phyloP scores from a whole-genome alignment of 2,888 invertebrate genomes.

The Callinectes sapidus region DNA sequence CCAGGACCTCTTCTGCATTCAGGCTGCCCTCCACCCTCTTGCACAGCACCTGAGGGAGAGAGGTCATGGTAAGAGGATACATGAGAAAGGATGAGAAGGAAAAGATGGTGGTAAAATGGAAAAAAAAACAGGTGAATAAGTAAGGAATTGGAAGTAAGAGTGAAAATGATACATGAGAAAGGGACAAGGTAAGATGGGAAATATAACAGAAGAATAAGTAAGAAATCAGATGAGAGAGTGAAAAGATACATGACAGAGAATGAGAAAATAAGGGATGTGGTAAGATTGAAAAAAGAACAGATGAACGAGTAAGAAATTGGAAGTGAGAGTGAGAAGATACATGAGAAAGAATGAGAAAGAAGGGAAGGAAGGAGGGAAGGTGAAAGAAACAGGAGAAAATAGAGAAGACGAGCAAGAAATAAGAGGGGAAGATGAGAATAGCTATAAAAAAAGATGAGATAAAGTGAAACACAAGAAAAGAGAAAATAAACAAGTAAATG shows the following conservation, averaged over 20 bases:
- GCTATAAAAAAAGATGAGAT: not conserved
- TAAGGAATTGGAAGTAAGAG: no score
- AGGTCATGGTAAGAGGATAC: not conserved
- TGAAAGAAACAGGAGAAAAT: not conserved
- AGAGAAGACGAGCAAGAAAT: no score
- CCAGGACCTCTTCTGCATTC: not conserved
- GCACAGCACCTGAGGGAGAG: not conserved
- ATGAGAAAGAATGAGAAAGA: not conserved
- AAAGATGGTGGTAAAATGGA: not conserved
- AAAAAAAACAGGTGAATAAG: not conserved
- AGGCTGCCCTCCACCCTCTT: slow-evolving; percentile 15
- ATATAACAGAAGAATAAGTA: not conserved
- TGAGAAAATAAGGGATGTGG: no score
- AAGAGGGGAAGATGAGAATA: no score
- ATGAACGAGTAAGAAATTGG: no score
- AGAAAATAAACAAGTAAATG: not conserved
- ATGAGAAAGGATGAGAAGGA: not conserved
- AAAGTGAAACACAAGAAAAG: not conserved
- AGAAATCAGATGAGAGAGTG: not conserved
- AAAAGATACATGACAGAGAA: not conserved
- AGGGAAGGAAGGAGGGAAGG: not conserved
- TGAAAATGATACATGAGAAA: no score
- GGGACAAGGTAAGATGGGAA: not conserved
- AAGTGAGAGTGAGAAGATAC: no score
- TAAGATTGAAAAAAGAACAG: no score